Evolutionary conservation across 2,888 invertebrate genomes (phyloP).

Genomic region (Callyntrura sp.): DNA sequence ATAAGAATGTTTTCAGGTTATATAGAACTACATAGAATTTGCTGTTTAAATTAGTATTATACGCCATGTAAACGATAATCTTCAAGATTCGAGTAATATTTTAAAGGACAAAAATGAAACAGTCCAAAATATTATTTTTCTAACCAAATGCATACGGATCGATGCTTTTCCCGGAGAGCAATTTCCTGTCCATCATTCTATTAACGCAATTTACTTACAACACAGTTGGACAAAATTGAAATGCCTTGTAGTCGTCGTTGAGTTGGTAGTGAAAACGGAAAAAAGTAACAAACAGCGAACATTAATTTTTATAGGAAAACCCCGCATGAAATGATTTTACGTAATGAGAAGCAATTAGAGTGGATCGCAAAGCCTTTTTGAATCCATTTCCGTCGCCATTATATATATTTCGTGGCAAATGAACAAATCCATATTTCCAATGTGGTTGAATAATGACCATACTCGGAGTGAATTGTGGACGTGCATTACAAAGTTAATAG

Average conservation of each 20-base stretch:
- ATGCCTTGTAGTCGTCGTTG: background rate
- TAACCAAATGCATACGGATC: too few relatives aligned
- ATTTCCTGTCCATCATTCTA: background rate
- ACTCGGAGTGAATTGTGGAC: too few relatives aligned
- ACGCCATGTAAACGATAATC: too few relatives aligned
- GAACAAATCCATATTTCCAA: background rate
- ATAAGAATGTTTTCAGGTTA: too few relatives aligned
- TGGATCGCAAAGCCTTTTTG: slow-evolving; percentile 14
- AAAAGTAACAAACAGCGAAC: background rate
- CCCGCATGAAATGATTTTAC: slow-evolving; percentile 4
- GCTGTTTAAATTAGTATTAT: too few relatives aligned
- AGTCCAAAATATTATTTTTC: too few relatives aligned
- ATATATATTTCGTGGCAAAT: slow-evolving; percentile 6
- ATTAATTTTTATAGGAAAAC: slow-evolving; percentile 27
- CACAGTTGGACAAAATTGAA: slow-evolving; percentile 50
- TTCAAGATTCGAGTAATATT: too few relatives aligned
- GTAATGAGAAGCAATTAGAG: slow-evolving; percentile 6
- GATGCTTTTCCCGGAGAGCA: too few relatives aligned
- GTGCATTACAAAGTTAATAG: too few relatives aligned
- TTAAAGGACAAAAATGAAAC: too few relatives aligned
- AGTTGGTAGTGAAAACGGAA: background rate
- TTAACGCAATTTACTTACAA: background rate
- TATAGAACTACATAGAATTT: too few relatives aligned
- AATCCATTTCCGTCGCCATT: background rate
- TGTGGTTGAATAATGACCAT: background rate